Conservation (phyloP, 2,888 invertebrate species). For the Drosophila phalerata region DNA sequence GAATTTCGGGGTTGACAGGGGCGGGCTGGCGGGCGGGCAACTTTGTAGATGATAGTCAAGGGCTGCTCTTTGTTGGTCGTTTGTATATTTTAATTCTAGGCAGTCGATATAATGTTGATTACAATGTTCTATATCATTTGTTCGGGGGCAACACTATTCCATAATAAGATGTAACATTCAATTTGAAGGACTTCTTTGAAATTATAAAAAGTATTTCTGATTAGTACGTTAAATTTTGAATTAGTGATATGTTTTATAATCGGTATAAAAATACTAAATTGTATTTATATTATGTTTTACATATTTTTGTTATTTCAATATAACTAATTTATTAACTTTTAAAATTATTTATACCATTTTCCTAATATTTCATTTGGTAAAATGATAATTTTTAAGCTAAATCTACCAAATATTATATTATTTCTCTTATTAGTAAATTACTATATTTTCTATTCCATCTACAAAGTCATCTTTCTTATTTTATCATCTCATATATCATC, state of each 20-base stretch:
- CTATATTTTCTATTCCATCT: neutral
- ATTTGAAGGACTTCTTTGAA: neutral
- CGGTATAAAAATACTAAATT: neutral
- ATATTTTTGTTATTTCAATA: no score
- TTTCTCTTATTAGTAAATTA: neutral
- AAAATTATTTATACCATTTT: no score
- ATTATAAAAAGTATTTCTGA: neutral
- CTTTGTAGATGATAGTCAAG: constrained; percentile 29
- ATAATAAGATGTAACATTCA: neutral
- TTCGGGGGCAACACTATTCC: neutral
- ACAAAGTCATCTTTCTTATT: neutral
- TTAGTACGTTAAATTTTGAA: neutral
- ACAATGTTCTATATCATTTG: constrained; percentile 22
- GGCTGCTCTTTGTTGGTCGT: constrained; percentile 32
- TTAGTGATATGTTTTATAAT: neutral
- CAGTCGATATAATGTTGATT: constrained; percentile 41
- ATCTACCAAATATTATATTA: neutral
- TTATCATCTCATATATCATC: constrained; percentile 8
- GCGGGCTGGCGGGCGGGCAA: neutral
- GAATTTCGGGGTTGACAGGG: constrained; percentile 2
- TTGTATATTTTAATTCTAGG: constrained; percentile 43
- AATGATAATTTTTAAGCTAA: no score
- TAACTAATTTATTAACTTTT: no score
- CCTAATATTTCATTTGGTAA: no score
- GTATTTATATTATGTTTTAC: no score